Evolutionary conservation across 2,888 invertebrate genomes (phyloP), one percentile per base, ranked within the genome.

Genomic region (Drosophila nr. fundita): DNA sequence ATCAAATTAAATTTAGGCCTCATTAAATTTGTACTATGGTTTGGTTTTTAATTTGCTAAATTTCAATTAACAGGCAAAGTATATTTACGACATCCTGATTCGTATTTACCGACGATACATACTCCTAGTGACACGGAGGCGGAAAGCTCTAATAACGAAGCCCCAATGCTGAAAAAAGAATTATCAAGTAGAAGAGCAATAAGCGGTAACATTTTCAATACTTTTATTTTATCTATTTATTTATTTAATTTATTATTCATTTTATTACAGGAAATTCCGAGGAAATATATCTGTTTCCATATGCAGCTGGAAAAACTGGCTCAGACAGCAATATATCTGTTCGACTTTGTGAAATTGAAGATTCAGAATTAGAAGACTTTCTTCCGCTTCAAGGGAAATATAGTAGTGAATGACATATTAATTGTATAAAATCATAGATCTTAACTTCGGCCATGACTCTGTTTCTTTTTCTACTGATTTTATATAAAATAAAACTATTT

Each of bases 341-440:
- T 61, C 96, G 96, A 92, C 94, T 98, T 78, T 98, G 98, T 94
- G 98, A 98, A 94, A 97, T 98, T 91, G 98, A 98, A 93, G 97
- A 97, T 93, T 96, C 97, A 53, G 97, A 97, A 92, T 95, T 95
- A 89, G 96, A 97, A 93, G 93, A 93, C 74, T 91, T 92, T 72
- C 83, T 91, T 64, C 92, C 91, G 36, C 72, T 68, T 52, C 73
- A 73, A 48, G 73, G 65, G 42, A 72, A 74, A 76, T 68, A 74
- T 67, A 73, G 66, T 79, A 76, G 61, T 83, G 79, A 90, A 78
- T 87, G 72, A 89, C 73, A 79, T 86, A 82, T 73, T 81, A 71
- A 77, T 68, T 70, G 71, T 76, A 71, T 62, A 73, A 85, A 76
- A 73, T 66, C 54, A 71, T 89, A 76, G 64, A 74, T 80, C 81